These are phyloP conservation scores for Protaetia brevitarsis DNA, from an alignment of 1,140 invertebrate species.

Conservation along the genomic window DNA sequence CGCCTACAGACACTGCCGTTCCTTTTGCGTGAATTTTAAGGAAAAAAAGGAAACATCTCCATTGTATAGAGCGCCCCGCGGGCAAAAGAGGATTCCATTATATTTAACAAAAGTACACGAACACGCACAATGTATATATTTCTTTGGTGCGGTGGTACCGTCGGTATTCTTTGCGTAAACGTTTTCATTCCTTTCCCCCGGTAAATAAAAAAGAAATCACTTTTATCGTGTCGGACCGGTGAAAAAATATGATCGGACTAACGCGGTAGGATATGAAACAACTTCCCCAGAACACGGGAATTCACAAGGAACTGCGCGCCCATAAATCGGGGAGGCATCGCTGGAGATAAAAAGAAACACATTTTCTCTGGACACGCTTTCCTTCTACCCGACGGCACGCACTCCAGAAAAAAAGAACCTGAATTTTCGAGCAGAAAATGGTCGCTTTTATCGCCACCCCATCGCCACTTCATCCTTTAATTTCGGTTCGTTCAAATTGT, in stretches of 20 bases:
- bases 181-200: neutral
- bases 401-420: neutral
- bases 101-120: slow-evolving; percentile 2
- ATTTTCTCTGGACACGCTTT: slow-evolving; percentile 2
- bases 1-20: no score
- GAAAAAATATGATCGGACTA: slow-evolving; percentile 8
- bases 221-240: slow-evolving; percentile 4
- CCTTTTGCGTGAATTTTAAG: no score
- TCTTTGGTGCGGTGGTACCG: neutral
- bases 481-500: neutral
- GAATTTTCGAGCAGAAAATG: neutral
- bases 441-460: neutral
- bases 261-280: no score
- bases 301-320: neutral
- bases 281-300: neutral
- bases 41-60: no score
- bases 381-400: neutral
- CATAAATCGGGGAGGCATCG: neutral
- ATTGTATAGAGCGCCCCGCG: no score
- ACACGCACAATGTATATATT: neutral
- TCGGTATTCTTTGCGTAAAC: neutral
- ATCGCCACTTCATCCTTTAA: neutral
- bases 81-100: neutral
- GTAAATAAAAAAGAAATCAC: slow-evolving; percentile 5
- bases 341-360: neutral